phyloP scores from a whole-genome alignment of 2,113 vertebrate species.

The Siniperca chuatsi region DNA sequence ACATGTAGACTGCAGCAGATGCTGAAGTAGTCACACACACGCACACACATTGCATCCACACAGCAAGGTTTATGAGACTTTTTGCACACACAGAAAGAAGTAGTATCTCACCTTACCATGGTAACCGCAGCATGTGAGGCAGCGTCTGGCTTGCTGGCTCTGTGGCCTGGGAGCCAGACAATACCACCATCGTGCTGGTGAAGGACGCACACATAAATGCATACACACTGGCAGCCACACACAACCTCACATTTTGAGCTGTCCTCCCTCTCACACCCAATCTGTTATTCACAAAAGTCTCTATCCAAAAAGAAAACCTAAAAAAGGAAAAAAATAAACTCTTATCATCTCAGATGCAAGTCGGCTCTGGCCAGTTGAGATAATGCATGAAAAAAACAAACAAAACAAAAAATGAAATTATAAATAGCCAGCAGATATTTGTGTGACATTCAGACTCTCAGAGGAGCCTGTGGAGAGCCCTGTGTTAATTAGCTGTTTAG shows the following conservation, averaged over 20 bases:
- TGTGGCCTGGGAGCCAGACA: slow-evolving; percentile 42
- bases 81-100: slow-evolving; percentile 6
- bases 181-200: slow-evolving; percentile 15
- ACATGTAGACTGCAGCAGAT: slow-evolving; percentile 43
- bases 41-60: background rate
- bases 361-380: slow-evolving; percentile 8
- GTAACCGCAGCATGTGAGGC: slow-evolving; percentile 62
- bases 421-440: slow-evolving; percentile 33
- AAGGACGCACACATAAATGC: background rate
- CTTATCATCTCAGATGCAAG: slow-evolving; percentile 2
- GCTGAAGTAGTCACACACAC: slow-evolving; percentile 21
- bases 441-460: slow-evolving; percentile 16
- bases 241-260: background rate
- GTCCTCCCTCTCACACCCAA: background rate
- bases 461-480: slow-evolving; percentile 28
- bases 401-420: background rate
- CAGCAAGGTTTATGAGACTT: slow-evolving; percentile 14
- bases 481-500: slow-evolving; percentile 46
- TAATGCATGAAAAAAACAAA: background rate
- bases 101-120: slow-evolving; percentile 58
- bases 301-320: background rate
- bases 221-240: background rate
- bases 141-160: slow-evolving; percentile 59
- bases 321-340: background rate
- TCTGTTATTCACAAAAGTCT: background rate